Evolutionary conservation across 2,888 invertebrate genomes (phyloP).

Genomic region (Ferrisia virgata): DNA sequence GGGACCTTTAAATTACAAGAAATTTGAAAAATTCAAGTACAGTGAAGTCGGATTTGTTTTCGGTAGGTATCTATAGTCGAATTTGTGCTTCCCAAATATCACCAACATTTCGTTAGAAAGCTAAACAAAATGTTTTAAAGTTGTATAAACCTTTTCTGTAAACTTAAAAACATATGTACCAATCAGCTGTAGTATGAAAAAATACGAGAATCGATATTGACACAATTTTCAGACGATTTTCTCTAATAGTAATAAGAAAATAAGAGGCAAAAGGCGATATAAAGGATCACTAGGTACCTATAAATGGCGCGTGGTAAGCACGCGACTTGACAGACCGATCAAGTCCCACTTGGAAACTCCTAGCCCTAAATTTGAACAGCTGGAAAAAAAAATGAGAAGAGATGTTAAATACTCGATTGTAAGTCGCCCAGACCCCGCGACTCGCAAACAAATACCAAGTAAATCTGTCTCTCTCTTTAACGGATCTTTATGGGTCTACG

Average conservation of each 20-base stretch:
- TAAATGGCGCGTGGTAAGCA: slow-evolving; percentile 33
- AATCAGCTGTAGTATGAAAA: background rate
- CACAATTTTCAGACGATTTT: background rate
- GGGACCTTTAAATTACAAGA: too few species aligned
- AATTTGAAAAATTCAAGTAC: too few species aligned
- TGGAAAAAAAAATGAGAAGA: slow-evolving; percentile 35
- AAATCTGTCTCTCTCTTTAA: slow-evolving; percentile 40
- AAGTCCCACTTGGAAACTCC: slow-evolving; percentile 35
- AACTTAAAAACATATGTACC: background rate
- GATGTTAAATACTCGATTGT: slow-evolving; percentile 33
- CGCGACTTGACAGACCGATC: slow-evolving; percentile 40
- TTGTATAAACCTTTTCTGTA: too few species aligned
- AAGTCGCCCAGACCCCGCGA: slow-evolving; percentile 26
- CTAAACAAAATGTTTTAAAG: too few species aligned
- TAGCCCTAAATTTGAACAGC: slow-evolving; percentile 40
- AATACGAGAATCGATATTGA: background rate
- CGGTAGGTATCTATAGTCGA: too few species aligned
- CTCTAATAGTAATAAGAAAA: background rate
- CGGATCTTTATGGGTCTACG: slow-evolving; percentile 35
- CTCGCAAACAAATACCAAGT: slow-evolving; percentile 21
- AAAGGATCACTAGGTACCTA: background rate
- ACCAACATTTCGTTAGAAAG: too few species aligned
- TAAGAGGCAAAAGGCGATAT: background rate
- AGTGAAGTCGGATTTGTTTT: too few species aligned
- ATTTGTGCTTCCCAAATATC: too few species aligned